Conservation (phyloP, 1,140 invertebrate species). For the Schmidtea mediterranea region DNA sequence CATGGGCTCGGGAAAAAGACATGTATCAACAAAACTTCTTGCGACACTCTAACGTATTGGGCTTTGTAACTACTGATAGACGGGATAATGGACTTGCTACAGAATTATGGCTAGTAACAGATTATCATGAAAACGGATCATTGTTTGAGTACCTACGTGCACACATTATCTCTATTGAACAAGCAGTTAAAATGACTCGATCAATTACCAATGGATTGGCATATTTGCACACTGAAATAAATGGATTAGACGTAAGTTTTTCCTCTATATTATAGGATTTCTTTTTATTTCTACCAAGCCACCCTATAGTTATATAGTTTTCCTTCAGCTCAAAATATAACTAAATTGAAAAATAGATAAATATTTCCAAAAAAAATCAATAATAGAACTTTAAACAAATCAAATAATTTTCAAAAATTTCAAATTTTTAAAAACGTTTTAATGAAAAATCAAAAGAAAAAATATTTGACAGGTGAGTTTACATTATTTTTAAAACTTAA, state of each 20-base stretch:
- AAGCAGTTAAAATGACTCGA: slow-evolving; percentile 59
- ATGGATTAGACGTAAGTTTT: slow-evolving; percentile 25
- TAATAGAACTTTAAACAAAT: no score
- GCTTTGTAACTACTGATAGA: slow-evolving; percentile 24
- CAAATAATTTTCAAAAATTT: no score
- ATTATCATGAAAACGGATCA: slow-evolving; percentile 69
- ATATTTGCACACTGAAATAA: slow-evolving; percentile 33
- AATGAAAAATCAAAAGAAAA: no score
- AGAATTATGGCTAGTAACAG: slow-evolving; percentile 62
- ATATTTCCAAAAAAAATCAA: no score
- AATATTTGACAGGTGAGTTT: no score
- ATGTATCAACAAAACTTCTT: slow-evolving; percentile 69
- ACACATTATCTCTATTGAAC: slow-evolving; percentile 38
- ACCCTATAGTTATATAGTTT: no score
- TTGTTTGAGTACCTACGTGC: slow-evolving; percentile 65
- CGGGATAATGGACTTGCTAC: slow-evolving; percentile 24
- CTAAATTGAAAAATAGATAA: no score
- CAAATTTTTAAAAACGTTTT: no score
- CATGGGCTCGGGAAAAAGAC: slow-evolving; percentile 61
- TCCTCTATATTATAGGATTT: background rate
- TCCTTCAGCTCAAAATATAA: no score
- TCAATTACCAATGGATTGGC: slow-evolving; percentile 71
- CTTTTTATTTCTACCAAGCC: no score
- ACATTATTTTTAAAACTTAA: no score
- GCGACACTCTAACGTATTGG: slow-evolving; percentile 68